These are phyloP conservation scores for Atrina japonica DNA, from an alignment of 2,888 invertebrate genomes.

Conservation along the genomic window DNA sequence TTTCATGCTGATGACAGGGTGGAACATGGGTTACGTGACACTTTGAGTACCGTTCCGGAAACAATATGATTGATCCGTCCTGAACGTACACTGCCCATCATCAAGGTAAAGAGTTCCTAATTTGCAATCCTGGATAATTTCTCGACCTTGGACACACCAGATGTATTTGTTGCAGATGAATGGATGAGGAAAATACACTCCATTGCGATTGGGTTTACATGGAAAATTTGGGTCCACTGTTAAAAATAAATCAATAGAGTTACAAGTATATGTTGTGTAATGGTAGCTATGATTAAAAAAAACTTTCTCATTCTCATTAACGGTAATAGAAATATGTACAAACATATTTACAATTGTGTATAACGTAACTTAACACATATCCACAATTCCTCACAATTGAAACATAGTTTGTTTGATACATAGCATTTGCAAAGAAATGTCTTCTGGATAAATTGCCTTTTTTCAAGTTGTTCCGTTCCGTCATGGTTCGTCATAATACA, in stretches of 20 bases:
- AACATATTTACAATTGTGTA: no score
- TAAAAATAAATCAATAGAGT: constrained; percentile 17
- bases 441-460: no score
- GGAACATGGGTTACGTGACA: not conserved
- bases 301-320: not conserved
- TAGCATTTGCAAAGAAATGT: no score
- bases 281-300: not conserved
- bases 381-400: no score
- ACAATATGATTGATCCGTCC: constrained; percentile 36
- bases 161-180: constrained; percentile 61
- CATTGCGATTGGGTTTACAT: constrained; percentile 53
- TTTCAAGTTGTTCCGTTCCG: no score
- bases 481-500: no score
- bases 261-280: not conserved
- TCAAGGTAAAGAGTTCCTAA: constrained; percentile 55
- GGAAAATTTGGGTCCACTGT: constrained; percentile 54
- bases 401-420: no score
- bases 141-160: constrained; percentile 58
- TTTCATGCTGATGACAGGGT: no score
- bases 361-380: no score
- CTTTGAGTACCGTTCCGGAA: not conserved
- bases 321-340: no score
- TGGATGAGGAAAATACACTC: constrained; percentile 59
- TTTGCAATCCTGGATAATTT: constrained; percentile 53
- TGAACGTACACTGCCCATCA: constrained; percentile 59